Conservation (phyloP, 2,113 vertebrate genomes). For the Archocentrus centrarchus region DNA sequence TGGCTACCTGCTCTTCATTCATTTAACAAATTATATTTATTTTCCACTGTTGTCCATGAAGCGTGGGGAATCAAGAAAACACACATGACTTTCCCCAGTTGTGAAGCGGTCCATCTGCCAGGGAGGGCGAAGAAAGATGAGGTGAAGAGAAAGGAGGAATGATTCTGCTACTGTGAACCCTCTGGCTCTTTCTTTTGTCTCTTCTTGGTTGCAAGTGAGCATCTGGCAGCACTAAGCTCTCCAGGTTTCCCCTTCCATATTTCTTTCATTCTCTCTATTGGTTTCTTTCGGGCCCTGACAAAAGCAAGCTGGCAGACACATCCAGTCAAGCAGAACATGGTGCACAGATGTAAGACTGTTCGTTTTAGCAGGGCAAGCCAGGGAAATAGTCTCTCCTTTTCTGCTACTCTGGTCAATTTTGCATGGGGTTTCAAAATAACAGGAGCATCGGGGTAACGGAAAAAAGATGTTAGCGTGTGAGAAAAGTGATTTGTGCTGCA, state of each 20-base stretch:
- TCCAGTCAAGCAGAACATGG: constrained; percentile 65
- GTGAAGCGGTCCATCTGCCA: constrained; percentile 31
- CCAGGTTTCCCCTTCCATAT: constrained; percentile 27
- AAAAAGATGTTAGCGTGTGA: constrained; percentile 37
- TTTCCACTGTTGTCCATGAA: constrained; percentile 27
- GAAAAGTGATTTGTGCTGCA: constrained; percentile 13
- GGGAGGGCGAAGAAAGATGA: constrained; percentile 30
- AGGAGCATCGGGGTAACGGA: constrained; percentile 19
- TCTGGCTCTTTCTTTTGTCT: constrained; percentile 49
- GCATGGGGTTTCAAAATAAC: constrained; percentile 15
- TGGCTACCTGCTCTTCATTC: neutral
- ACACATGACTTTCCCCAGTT: constrained; percentile 20
- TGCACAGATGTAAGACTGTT: constrained; percentile 62
- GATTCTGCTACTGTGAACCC: constrained; percentile 17
- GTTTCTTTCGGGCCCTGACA: constrained; percentile 43
- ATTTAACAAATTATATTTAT: neutral
- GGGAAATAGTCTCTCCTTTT: constrained; percentile 42
- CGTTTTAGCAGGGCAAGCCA: constrained; percentile 50
- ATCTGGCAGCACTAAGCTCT: constrained; percentile 56
- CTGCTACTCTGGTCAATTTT: constrained; percentile 47
- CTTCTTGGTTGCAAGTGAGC: constrained; percentile 43
- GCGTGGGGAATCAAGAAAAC: neutral
- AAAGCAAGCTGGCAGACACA: constrained; percentile 63
- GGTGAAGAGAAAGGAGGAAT: constrained; percentile 21
- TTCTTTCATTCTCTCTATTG: constrained; percentile 38